Evolutionary conservation across 2,888 invertebrate genomes (phyloP).

Genomic region (Suillia variegata): DNA sequence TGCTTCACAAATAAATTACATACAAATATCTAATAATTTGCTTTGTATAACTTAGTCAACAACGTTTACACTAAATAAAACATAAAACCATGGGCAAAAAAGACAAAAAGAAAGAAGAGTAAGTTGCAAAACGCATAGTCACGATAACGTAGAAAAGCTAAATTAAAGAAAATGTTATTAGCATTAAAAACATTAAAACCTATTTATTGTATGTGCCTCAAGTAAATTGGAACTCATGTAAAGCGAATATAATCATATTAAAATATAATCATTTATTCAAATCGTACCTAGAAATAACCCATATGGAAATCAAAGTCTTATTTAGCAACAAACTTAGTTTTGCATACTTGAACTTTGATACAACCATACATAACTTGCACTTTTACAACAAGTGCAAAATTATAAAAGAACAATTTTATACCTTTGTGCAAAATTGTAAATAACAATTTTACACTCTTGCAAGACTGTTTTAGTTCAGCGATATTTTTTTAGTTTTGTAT

Average conservation of each 20-base stretch:
- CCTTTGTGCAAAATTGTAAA: not conserved
- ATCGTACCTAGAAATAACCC: not conserved
- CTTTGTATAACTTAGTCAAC: too few species aligned
- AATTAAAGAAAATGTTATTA: too few species aligned
- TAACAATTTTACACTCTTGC: not conserved
- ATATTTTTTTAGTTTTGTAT: not conserved
- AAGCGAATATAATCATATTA: not conserved
- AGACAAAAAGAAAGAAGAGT: slow-evolving; percentile 57
- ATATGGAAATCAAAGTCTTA: not conserved
- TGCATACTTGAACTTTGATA: not conserved
- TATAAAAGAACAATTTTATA: not conserved
- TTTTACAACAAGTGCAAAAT: not conserved
- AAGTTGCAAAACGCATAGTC: slow-evolving; percentile 44
- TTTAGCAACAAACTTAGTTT: not conserved
- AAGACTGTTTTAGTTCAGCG: not conserved
- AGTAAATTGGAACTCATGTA: too few species aligned
- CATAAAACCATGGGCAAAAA: slow-evolving; percentile 55
- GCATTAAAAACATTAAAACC: too few species aligned
- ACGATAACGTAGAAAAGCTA: not conserved
- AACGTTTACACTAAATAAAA: slow-evolving; percentile 1
- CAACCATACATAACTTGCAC: too few species aligned
- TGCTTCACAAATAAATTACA: too few species aligned
- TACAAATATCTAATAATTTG: too few species aligned
- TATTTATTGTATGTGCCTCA: too few species aligned
- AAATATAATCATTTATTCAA: not conserved